A percentile compares a stretch with the other conserved stretches of the same genome.
phyloP scores from a whole-genome alignment of 2,113 vertebrate genomes.

The Prochilodus magdalenae region DNA sequence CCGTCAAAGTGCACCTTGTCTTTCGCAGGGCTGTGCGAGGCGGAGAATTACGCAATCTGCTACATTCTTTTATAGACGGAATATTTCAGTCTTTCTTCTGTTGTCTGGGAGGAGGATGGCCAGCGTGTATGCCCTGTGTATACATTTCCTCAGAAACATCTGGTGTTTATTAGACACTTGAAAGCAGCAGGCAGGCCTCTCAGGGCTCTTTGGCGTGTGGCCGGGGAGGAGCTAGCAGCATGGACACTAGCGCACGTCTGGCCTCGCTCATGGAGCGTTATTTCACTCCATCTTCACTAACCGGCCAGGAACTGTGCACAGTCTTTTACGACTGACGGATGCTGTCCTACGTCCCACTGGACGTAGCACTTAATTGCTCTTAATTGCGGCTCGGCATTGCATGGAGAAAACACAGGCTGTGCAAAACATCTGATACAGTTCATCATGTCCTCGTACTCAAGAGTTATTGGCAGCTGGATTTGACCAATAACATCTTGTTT shows the following conservation, averaged over 20 bases:
- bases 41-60: constrained; percentile 17
- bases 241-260: constrained; percentile 30
- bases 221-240: constrained; percentile 65
- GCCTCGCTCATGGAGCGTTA: neutral
- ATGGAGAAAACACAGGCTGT: neutral
- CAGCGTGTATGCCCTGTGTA: constrained; percentile 72
- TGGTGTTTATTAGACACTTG: constrained; percentile 79
- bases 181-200: constrained; percentile 70
- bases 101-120: constrained; percentile 68
- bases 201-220: constrained; percentile 72
- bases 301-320: neutral
- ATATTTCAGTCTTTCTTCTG: constrained; percentile 63
- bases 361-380: neutral
- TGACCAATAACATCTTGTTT: no score
- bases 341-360: neutral
- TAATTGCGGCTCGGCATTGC: neutral
- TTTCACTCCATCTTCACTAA: constrained; percentile 27
- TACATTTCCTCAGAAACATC: constrained; percentile 78
- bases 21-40: neutral
- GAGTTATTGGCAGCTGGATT: no score
- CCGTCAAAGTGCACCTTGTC: constrained; percentile 19
- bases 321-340: neutral
- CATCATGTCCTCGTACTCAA: neutral
- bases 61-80: constrained; percentile 41
- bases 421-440: neutral